phyloP scores from a whole-genome alignment of 2,888 invertebrate species.

The Meteorus cinctellus region DNA sequence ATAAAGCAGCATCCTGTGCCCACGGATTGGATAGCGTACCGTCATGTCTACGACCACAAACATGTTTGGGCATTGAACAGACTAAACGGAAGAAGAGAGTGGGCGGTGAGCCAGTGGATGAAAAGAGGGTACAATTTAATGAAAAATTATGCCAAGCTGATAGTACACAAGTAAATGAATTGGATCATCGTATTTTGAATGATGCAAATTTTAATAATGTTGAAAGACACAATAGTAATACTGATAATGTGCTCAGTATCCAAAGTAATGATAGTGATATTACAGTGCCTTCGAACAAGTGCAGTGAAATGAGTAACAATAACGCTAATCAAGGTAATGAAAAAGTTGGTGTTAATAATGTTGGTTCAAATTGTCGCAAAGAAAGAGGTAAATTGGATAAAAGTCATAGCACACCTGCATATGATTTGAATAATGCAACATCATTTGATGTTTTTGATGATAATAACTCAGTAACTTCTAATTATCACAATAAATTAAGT shows the following conservation, averaged over 20 bases:
- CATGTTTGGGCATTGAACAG: slow-evolving; percentile 77
- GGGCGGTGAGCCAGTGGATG: slow-evolving; percentile 56
- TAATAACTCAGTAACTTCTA: neutral
- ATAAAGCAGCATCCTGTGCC: slow-evolving; percentile 87
- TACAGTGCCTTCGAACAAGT: slow-evolving; percentile 52
- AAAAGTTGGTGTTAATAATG: slow-evolving; percentile 27
- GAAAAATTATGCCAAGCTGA: slow-evolving; percentile 53
- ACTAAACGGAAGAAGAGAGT: slow-evolving; percentile 58
- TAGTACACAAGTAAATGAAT: slow-evolving; percentile 38
- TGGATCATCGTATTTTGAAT: slow-evolving; percentile 47
- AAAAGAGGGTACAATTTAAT: slow-evolving; percentile 63
- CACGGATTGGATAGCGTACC: slow-evolving; percentile 82
- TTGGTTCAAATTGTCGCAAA: slow-evolving; percentile 51
- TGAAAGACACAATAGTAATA: slow-evolving; percentile 53
- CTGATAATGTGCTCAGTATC: slow-evolving; percentile 23
- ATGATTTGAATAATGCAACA: slow-evolving; percentile 77
- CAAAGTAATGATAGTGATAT: slow-evolving; percentile 47
- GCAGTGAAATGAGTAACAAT: slow-evolving; percentile 37
- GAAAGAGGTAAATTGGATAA: slow-evolving; percentile 82
- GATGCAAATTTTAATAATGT: slow-evolving; percentile 52
- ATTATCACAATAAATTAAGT: slow-evolving; percentile 7
- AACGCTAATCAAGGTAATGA: slow-evolving; percentile 35
- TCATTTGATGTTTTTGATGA: slow-evolving; percentile 45
- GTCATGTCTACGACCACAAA: slow-evolving; percentile 77
- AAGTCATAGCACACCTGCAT: slow-evolving; percentile 88